These are phyloP conservation scores for Acyrthosiphon pisum DNA, from an alignment of 1,140 invertebrate species.

Conservation along the genomic window DNA sequence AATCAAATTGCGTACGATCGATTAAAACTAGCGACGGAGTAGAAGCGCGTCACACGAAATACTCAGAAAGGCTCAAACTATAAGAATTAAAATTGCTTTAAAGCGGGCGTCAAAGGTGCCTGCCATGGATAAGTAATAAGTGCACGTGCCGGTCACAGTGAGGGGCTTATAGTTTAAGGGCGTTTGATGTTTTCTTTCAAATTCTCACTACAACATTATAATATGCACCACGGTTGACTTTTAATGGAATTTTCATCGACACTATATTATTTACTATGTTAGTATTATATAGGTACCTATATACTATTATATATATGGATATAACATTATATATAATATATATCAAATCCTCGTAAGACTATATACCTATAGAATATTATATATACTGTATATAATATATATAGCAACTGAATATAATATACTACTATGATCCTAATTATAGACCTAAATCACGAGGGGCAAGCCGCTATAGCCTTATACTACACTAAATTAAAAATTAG, in stretches of 20 bases:
- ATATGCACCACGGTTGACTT: not conserved
- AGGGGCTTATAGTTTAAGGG: constrained; percentile 29
- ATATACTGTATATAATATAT: not conserved
- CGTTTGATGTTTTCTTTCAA: constrained; percentile 52
- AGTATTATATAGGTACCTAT: not conserved
- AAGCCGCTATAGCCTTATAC: no score
- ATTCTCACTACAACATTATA: not conserved
- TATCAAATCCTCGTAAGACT: not conserved
- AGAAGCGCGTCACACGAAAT: not conserved
- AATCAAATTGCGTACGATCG: not conserved
- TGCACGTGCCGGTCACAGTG: constrained; percentile 22
- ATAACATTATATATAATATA: not conserved
- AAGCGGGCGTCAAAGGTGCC: constrained; percentile 18
- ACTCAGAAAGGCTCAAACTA: not conserved
- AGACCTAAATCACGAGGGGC: not conserved
- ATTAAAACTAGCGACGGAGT: not conserved
- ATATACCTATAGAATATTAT: not conserved
- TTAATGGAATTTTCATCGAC: not conserved
- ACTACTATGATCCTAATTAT: not conserved
- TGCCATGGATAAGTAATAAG: not conserved
- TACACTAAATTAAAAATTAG: not conserved
- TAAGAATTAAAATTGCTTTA: constrained; percentile 28
- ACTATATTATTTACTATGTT: not conserved
- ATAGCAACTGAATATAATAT: no score
- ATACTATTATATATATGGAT: not conserved